These are phyloP conservation scores for Pseudochaenichthys georgianus DNA, from an alignment of 2,797 vertebrate species.

Conservation along the genomic window DNA sequence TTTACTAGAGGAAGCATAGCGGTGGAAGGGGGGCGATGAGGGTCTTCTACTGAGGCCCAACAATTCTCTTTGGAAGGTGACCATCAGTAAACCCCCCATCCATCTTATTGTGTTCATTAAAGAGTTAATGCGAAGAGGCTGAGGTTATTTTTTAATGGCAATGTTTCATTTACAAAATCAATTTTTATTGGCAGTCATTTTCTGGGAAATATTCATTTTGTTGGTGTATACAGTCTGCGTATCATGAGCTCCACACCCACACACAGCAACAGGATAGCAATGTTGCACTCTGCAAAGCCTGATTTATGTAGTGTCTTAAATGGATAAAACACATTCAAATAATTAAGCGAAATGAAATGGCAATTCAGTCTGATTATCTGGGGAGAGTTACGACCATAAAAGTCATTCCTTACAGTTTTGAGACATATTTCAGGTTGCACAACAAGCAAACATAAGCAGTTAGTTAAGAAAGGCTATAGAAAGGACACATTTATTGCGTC, in stretches of 20 bases:
- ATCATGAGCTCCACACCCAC: not conserved
- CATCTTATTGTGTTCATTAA: not conserved
- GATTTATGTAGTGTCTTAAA: slow-evolving; percentile 7
- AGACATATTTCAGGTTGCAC: not conserved
- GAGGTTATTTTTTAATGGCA: not conserved
- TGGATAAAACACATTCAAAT: not conserved
- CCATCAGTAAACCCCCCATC: too few species aligned
- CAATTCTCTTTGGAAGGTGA: slow-evolving; percentile 12
- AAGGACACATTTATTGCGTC: not conserved
- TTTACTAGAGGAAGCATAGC: not conserved
- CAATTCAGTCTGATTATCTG: not conserved
- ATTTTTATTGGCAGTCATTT: not conserved
- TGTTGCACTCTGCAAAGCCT: not conserved
- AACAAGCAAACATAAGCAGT: not conserved
- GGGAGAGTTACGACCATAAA: not conserved
- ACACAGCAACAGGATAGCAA: not conserved
- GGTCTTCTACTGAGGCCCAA: slow-evolving; percentile 5
- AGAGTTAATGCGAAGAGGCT: not conserved
- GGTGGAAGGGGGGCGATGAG: not conserved
- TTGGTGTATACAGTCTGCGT: not conserved
- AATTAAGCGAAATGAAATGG: not conserved
- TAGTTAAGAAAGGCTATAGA: not conserved
- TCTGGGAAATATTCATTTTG: not conserved
- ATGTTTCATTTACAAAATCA: slow-evolving; percentile 9
- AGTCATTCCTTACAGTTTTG: not conserved